phyloP scores from a whole-genome alignment of 2,888 invertebrate species.

The Lasius fuliginosus region DNA sequence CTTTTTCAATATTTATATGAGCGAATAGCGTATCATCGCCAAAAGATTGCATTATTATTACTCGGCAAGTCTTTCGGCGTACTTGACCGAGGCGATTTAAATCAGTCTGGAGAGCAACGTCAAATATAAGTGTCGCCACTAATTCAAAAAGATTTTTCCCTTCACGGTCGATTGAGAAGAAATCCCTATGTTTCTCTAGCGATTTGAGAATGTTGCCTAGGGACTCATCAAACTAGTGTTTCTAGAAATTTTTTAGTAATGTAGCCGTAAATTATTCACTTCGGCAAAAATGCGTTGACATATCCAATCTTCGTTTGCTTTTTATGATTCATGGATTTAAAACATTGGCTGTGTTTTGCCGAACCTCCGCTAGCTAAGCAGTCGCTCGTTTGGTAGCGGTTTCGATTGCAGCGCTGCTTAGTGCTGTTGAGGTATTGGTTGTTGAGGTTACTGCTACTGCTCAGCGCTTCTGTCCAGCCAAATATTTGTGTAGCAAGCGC shows the following conservation, averaged over 20 bases:
- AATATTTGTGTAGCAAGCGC: too few species aligned
- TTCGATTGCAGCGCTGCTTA: too few species aligned
- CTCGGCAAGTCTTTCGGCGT: background rate
- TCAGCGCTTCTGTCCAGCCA: too few species aligned
- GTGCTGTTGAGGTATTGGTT: too few species aligned
- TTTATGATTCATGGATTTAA: background rate
- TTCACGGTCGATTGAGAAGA: background rate
- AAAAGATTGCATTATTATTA: slow-evolving; percentile 68
- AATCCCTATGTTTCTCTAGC: background rate
- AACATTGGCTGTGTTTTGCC: background rate
- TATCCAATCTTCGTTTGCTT: background rate
- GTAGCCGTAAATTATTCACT: background rate
- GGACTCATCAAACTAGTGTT: background rate
- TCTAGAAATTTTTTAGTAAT: background rate
- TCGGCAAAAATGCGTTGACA: background rate
- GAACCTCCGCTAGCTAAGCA: too few species aligned
- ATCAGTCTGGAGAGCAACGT: background rate
- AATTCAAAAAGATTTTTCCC: background rate
- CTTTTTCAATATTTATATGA: slow-evolving; percentile 61
- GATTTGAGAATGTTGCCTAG: background rate
- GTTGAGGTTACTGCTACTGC: too few species aligned
- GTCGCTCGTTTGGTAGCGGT: too few species aligned
- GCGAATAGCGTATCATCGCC: slow-evolving; percentile 70
- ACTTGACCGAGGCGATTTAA: slow-evolving; percentile 36
- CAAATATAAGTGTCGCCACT: background rate